Conservation (phyloP, 2,113 vertebrate species). For the Chaenocephalus aceratus region DNA sequence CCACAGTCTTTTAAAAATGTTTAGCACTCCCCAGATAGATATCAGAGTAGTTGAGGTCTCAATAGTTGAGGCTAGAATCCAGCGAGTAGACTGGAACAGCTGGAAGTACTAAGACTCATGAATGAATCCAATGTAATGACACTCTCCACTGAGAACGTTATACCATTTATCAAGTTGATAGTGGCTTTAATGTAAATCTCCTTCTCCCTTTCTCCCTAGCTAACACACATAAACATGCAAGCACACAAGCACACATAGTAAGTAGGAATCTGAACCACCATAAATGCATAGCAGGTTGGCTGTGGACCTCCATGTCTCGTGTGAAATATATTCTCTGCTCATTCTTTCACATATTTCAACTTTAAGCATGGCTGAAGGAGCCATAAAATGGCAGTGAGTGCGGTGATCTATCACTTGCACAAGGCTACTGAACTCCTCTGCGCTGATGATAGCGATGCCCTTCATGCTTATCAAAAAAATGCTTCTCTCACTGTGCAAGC, state of each 20-base stretch:
- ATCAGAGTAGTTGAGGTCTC: constrained; percentile 2
- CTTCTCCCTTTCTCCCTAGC: constrained; percentile 16
- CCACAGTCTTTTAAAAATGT: constrained; percentile 24
- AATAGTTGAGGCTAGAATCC: constrained; percentile 43
- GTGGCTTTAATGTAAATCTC: constrained; percentile 69
- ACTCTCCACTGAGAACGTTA: constrained; percentile 50
- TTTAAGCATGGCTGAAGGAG: constrained; percentile 64
- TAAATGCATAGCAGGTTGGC: constrained; percentile 71
- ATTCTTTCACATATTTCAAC: constrained; percentile 72
- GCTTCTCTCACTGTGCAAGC: constrained; percentile 19
- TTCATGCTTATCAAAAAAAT: constrained; percentile 69
- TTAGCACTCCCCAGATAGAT: not conserved
- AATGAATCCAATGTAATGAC: constrained; percentile 59
- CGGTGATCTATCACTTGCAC: constrained; percentile 67
- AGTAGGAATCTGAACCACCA: constrained; percentile 47
- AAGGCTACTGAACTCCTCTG: constrained; percentile 55
- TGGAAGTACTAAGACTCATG: constrained; percentile 34
- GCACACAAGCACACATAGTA: constrained; percentile 20
- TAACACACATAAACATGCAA: constrained; percentile 12
- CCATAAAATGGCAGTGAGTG: constrained; percentile 69
- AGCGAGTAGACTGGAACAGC: constrained; percentile 44
- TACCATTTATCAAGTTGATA: constrained; percentile 65
- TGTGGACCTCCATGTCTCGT: constrained; percentile 68
- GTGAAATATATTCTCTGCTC: constrained; percentile 66
- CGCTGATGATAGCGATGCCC: constrained; percentile 61